Percentiles rank a stretch among this genome's conserved stretches.
Conservation (phyloP, 2,797 vertebrate species). For the Botia almorhae region DNA sequence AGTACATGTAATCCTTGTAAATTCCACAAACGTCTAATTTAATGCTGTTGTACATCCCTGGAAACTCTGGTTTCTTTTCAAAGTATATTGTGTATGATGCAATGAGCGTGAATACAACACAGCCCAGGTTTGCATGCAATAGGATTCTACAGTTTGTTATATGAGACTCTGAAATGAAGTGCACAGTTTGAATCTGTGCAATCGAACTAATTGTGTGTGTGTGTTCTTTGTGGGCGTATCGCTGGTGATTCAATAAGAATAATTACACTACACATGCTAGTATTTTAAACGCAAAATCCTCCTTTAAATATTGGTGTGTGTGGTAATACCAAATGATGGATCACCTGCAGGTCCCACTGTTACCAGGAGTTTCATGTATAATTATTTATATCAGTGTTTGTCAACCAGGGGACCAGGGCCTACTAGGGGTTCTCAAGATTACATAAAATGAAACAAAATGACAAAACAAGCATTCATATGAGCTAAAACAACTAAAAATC, state of each 20-base stretch:
- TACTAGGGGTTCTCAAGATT: too few relatives aligned
- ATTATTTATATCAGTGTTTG: too few relatives aligned
- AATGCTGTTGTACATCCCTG: neutral
- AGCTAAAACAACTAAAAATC: too few relatives aligned
- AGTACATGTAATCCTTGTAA: neutral
- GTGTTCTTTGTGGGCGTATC: neutral
- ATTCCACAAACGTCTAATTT: neutral
- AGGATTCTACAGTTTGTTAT: neutral
- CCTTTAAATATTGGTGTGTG: too few relatives aligned
- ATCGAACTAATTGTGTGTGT: neutral
- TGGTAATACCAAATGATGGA: neutral
- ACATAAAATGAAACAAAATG: too few relatives aligned
- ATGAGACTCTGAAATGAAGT: neutral
- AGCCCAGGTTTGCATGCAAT: neutral
- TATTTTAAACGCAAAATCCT: too few relatives aligned
- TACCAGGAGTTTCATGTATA: too few relatives aligned
- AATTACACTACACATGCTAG: neutral
- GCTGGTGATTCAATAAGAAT: neutral
- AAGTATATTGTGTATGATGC: conserved; percentile 8
- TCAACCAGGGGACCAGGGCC: too few relatives aligned
- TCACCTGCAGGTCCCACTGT: neutral
- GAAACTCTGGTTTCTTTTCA: neutral
- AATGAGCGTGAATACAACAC: neutral
- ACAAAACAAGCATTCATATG: too few relatives aligned
- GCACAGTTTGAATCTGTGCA: neutral